Percentiles rank a stretch among this genome's conserved stretches.
phyloP scores from a whole-genome alignment of 1,140 invertebrate species.

The Lordiphosa mommai region DNA sequence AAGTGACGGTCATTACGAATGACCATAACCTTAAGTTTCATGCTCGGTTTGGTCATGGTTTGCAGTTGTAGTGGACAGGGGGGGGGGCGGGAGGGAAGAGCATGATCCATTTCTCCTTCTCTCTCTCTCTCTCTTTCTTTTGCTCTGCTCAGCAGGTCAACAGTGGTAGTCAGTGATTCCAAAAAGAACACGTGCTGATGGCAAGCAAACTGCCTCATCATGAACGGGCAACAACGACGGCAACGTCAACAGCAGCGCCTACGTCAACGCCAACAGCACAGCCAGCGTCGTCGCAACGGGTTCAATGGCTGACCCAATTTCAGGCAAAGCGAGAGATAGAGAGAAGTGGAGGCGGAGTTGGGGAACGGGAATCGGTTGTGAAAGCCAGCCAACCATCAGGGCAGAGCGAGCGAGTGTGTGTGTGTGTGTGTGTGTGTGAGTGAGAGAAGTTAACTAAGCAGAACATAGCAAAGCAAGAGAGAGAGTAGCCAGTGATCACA shows the following conservation, averaged over 20 bases:
- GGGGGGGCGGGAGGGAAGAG: constrained; percentile 1
- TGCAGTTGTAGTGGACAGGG: background rate
- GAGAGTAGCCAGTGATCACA: constrained; percentile 22
- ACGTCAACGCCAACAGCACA: background rate
- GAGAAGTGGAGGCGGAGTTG: constrained; percentile 22
- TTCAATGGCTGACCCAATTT: constrained; percentile 78
- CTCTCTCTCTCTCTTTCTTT: constrained; percentile 1
- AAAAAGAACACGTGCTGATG: constrained; percentile 57
- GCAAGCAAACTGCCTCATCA: constrained; percentile 16
- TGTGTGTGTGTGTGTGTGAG: constrained; percentile 5
- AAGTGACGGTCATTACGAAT: constrained; percentile 38
- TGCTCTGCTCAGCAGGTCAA: constrained; percentile 20
- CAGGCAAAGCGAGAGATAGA: constrained; percentile 47
- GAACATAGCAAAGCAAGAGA: constrained; percentile 23
- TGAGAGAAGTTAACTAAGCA: constrained; percentile 25
- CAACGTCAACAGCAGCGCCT: constrained; percentile 5
- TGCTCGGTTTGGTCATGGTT: constrained; percentile 4
- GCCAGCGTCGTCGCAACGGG: constrained; percentile 61
- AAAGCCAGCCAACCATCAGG: constrained; percentile 37
- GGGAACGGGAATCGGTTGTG: constrained; percentile 63
- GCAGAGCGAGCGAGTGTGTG: background rate
- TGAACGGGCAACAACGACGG: constrained; percentile 1
- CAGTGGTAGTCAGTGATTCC: background rate
- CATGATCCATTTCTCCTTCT: background rate
- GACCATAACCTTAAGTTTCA: constrained; percentile 70